These are phyloP conservation scores for Poeciliopsis turrubarensis DNA, from an alignment of 2,113 vertebrate genomes.

Conservation along the genomic window DNA sequence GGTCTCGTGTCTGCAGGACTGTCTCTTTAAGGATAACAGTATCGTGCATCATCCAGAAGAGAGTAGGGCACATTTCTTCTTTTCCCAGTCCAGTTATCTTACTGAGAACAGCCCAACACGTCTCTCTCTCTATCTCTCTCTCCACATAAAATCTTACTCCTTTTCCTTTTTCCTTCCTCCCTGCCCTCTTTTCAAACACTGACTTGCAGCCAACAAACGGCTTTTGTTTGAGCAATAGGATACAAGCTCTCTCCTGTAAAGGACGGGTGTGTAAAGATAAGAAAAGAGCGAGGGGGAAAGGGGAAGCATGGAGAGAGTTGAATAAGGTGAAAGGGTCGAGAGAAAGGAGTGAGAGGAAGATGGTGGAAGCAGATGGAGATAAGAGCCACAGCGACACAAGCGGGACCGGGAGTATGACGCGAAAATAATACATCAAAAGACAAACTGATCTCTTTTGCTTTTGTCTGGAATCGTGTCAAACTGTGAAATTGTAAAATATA, in stretches of 20 bases:
- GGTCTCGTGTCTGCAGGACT: not conserved
- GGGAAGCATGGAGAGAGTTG: not conserved
- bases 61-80: not conserved
- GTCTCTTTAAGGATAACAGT: not conserved
- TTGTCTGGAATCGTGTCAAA: slow-evolving; percentile 11
- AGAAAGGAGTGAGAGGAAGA: not conserved
- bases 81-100: not conserved
- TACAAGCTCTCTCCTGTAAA: slow-evolving; percentile 11
- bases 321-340: slow-evolving; percentile 3
- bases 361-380: slow-evolving; percentile 27
- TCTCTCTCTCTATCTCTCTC: not conserved
- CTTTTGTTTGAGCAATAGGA: slow-evolving; percentile 30
- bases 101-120: not conserved
- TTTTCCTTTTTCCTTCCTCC: not conserved
- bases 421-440: slow-evolving; percentile 19
- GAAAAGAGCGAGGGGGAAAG: not conserved
- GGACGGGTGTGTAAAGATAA: slow-evolving; percentile 29
- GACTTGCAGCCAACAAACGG: slow-evolving; percentile 38
- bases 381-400: slow-evolving; percentile 17
- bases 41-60: not conserved
- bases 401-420: not conserved
- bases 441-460: slow-evolving; percentile 1
- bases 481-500: slow-evolving; percentile 3
- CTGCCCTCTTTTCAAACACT: slow-evolving; percentile 37
- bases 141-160: not conserved